Evolutionary conservation across 2,888 invertebrate genomes (phyloP).

Genomic region (Nomada fabriciana): DNA sequence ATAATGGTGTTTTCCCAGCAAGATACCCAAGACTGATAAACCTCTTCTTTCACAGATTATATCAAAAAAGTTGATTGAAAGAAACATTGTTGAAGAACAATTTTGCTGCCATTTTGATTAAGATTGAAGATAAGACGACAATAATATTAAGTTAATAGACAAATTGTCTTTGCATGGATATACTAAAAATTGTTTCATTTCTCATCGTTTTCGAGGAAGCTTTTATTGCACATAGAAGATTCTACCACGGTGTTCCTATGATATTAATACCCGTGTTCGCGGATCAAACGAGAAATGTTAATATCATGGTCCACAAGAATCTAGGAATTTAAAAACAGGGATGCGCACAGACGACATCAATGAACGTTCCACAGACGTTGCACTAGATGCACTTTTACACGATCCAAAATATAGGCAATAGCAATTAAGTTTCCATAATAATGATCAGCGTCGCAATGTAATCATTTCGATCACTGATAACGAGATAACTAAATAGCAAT

Average conservation of each 20-base stretch:
- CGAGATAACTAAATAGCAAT: neutral
- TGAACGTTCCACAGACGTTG: slow-evolving; percentile 63
- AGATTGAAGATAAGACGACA: no score
- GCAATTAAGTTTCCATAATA: no score
- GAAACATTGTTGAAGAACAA: no score
- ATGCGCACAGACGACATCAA: slow-evolving; percentile 68
- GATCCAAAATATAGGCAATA: slow-evolving; percentile 66
- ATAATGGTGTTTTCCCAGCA: no score
- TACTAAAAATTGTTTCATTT: neutral
- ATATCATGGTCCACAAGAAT: slow-evolving; percentile 65
- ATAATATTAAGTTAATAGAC: no score
- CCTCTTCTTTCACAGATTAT: no score
- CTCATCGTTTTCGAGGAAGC: neutral
- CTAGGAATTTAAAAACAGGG: slow-evolving; percentile 67
- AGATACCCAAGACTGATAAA: no score
- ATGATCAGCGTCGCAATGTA: neutral
- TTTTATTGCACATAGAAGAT: neutral
- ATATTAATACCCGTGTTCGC: slow-evolving; percentile 73
- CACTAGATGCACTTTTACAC: slow-evolving; percentile 69
- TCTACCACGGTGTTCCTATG: slow-evolving; percentile 69
- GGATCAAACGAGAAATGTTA: slow-evolving; percentile 75
- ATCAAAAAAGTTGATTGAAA: no score
- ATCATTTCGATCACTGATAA: neutral
- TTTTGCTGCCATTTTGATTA: no score
- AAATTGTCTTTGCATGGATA: no score